phyloP scores from a whole-genome alignment of 2,797 vertebrate species.

The Eutrigla gurnardus region DNA sequence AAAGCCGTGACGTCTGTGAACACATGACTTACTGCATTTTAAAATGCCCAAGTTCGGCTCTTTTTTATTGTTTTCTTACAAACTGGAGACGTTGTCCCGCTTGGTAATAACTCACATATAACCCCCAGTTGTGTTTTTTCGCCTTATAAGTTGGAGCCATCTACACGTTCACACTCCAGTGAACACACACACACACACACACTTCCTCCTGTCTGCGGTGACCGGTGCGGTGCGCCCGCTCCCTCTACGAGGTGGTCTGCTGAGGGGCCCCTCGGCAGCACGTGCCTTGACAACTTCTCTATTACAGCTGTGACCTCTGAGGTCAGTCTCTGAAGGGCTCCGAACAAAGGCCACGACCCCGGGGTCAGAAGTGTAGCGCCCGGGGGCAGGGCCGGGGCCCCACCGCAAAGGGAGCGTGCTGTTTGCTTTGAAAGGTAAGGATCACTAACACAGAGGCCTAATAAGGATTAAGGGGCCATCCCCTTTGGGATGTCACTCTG shows the following conservation, averaged over 20 bases:
- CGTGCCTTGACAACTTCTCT: slow-evolving; percentile 95
- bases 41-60: slow-evolving; percentile 13
- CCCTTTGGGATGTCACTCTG: slow-evolving; percentile 87
- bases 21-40: slow-evolving; percentile 19
- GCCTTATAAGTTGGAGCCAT: slow-evolving; percentile 25
- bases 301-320: slow-evolving; percentile 90
- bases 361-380: slow-evolving; percentile 93
- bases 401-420: slow-evolving; percentile 87
- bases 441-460: slow-evolving; percentile 95
- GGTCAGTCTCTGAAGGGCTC: slow-evolving; percentile 92
- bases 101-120: slow-evolving; percentile 6
- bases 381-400: slow-evolving; percentile 86
- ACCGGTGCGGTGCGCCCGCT: slow-evolving; percentile 45
- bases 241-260: slow-evolving; percentile 79
- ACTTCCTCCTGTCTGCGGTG: slow-evolving; percentile 26
- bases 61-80: not conserved
- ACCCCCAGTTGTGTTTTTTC: slow-evolving; percentile 28
- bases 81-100: not conserved
- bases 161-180: slow-evolving; percentile 43
- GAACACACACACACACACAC: slow-evolving; percentile 34
- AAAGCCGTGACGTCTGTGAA: slow-evolving; percentile 23
- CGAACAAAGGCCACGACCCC: slow-evolving; percentile 97
- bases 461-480: slow-evolving; percentile 98
- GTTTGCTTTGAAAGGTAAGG: slow-evolving; percentile 97
- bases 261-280: slow-evolving; percentile 83